Base-by-base conservation (phyloP, 2,888 invertebrate genomes). In the Pristionchus exspectatus region DNA sequence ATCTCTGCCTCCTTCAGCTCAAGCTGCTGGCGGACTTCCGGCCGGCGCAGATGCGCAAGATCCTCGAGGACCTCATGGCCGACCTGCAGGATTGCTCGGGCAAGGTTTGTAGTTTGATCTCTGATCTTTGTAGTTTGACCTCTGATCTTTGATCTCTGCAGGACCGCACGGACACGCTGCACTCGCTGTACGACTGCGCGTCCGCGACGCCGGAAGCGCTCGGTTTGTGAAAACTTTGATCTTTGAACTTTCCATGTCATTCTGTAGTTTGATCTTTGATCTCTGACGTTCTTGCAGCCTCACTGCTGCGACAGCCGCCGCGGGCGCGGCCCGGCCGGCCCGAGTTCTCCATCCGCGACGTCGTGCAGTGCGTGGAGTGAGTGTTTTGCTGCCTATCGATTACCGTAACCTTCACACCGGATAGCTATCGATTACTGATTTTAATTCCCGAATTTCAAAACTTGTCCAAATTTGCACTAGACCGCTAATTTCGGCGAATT, bases 101-200 rank as follows among this genome's bases (percentile, higher is more conserved):
- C 33, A 59, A 56, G 84, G 84, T 85, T 84, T 50, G 50, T 24
- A 38, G 30, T 33, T 84, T 84, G 30, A 59, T 54, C 21, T n/a
- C 38, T 38, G 38, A 38, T 38, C 38, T 38, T 38, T 38, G 5
- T 38, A 3, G 38, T 38, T 83, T 56, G 38, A 83, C 44, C 74
- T 27, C 5, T 44, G 30, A 24, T 44, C 44, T 77, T 77, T 30
- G 74, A 74, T 50, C 44, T n/a, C 21, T n/a, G 83, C 83, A 83
- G 56, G 83, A 54, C 14, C 84, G 84, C 30, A 33, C 59, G 21
- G 84, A 85, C 84, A 21, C 84, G 33, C 84, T 85, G 30, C 59
- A 56, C 59, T 85, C 84, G 59, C 59, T 85, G 59, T 59, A 59
- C 84, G 84, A 85, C 59, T 85, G 84, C 59, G 56, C 59, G 18